Evolutionary conservation across 1,140 invertebrate species (phyloP), one percentile per base, ranked within the genome.

Genomic region (Ladona fulva): DNA sequence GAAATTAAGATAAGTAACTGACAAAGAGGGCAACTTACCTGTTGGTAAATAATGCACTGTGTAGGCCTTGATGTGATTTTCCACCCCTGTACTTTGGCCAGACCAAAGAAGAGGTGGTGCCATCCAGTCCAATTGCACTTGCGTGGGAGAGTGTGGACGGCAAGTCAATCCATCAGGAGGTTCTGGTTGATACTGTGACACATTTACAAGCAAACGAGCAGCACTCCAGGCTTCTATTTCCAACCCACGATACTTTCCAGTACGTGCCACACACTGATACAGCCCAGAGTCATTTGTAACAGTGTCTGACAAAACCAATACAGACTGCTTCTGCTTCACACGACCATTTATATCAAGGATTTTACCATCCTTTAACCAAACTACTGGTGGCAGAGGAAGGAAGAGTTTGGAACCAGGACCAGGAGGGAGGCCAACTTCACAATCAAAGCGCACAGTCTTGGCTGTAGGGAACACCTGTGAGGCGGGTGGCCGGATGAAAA

Each of bases 221-320:
- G 88, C 87, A 10, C 88, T 88, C 87, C 91, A 92, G 79, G 86
- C 86, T 82, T 87, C 88, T 52, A 66, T 66, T 66, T 66, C 52
- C 14, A 19, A 22, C 16, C 52, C 52, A 6, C n/a, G 52, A 12
- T 66, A 22, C 52, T 66, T 66, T 3, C 52, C 52, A 66, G 16
- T 22, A n/a, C 87, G 85, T 5, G 90, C 92, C 22, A 93, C 84
- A 83, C 93, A 94, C 83, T 94, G 92, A 83, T 94, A 94, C 77
- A 93, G 85, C 37, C 92, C 93, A 80, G 90, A 88, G 83, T 93
- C 92, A 14, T 87, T 84, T 22, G 87, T 86, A 42, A 93, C 87
- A 25, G 91, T 89, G 75, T 90, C 90, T 5, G 90, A 87, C 78
- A 93, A 89, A 22, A 89, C 87, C 74, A 93, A 83, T 80, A 88